Conservation (phyloP, 2,888 invertebrate genomes). For the Anoplius nigerrimus region DNA sequence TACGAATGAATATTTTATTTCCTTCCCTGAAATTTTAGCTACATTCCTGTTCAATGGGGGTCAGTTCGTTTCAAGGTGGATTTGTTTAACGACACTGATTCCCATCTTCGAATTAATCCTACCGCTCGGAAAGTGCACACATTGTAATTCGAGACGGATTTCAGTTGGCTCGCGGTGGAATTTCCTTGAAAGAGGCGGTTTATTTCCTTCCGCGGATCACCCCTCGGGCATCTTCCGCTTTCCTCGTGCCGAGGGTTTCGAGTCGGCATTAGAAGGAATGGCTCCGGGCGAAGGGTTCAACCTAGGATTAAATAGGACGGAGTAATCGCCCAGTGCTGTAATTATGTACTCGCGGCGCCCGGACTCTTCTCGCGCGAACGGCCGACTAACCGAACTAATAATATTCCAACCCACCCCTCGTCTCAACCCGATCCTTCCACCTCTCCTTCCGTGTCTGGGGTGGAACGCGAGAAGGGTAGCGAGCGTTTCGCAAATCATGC, state of each 20-base stretch:
- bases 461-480: not conserved
- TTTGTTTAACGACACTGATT: too few relatives aligned
- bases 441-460: not conserved
- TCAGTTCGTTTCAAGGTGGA: too few relatives aligned
- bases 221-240: conserved; percentile 12
- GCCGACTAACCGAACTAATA: too few relatives aligned
- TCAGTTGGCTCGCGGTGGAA: not conserved
- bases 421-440: not conserved
- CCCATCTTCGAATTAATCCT: not conserved
- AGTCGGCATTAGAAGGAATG: conserved; percentile 16
- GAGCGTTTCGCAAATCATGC: not conserved
- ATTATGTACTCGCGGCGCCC: conserved; percentile 39
- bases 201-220: not conserved
- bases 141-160: not conserved
- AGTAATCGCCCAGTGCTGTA: conserved; percentile 44
- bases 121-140: not conserved
- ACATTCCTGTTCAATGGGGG: too few relatives aligned
- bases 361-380: not conserved
- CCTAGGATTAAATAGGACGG: conserved; percentile 48
- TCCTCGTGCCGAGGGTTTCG: conserved; percentile 16
- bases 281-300: conserved; percentile 20
- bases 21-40: too few relatives aligned
- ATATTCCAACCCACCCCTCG: not conserved
- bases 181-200: conserved; percentile 17
- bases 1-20: too few relatives aligned